These are phyloP conservation scores for Callocephalon fimbriatum DNA, from an alignment of 2,113 vertebrate genomes.

Conservation along the genomic window DNA sequence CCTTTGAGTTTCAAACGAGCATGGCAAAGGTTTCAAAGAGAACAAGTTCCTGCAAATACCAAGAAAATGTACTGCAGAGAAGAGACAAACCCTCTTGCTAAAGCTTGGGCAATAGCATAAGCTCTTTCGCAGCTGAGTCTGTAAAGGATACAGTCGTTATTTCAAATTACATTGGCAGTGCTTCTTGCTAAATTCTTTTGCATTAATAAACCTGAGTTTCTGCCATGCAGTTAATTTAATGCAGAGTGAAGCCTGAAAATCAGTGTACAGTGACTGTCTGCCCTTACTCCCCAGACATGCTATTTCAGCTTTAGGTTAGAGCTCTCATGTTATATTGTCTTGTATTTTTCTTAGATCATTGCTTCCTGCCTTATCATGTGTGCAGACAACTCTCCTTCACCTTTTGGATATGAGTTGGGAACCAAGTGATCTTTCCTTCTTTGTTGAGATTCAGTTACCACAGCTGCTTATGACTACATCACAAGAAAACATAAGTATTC, in stretches of 20 bases:
- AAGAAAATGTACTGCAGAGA: not conserved
- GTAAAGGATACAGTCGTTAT: not conserved
- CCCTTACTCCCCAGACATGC: not conserved
- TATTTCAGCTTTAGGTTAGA: not conserved
- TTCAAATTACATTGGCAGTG: not conserved
- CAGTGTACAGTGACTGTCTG: not conserved
- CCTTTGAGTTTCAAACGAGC: not conserved
- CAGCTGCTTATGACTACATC: slow-evolving; percentile 91
- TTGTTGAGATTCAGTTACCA: slow-evolving; percentile 88
- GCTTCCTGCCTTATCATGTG: slow-evolving; percentile 91
- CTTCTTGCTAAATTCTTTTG: not conserved
- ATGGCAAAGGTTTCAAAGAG: not conserved
- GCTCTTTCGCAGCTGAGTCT: not conserved
- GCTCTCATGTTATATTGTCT: not conserved
- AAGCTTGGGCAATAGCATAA: not conserved
- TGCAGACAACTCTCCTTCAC: slow-evolving; percentile 92
- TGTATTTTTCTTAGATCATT: slow-evolving; percentile 77
- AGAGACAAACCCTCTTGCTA: not conserved
- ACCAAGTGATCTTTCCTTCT: slow-evolving; percentile 88
- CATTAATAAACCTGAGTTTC: not conserved
- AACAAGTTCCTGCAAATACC: not conserved
- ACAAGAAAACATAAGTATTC: slow-evolving; percentile 94
- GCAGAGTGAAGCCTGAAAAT: not conserved
- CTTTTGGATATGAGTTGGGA: slow-evolving; percentile 96
- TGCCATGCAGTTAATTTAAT: not conserved